phyloP scores from a whole-genome alignment of 2,797 vertebrate genomes.

The Tapirus indicus region DNA sequence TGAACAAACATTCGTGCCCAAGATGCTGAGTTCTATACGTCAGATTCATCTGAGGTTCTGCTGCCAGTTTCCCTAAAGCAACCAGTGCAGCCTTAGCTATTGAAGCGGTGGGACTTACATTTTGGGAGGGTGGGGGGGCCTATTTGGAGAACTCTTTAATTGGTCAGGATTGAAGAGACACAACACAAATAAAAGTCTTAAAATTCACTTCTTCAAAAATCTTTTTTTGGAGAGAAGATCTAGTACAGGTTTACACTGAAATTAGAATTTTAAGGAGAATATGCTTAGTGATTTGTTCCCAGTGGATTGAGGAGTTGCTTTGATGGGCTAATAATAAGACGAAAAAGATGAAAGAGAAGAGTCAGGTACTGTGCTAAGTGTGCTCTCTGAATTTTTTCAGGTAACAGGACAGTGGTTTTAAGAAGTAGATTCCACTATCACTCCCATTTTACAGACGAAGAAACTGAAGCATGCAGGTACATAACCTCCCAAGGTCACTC shows the following conservation, averaged over 20 bases:
- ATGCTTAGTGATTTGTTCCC: neutral
- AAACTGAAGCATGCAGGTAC: neutral
- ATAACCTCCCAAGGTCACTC: neutral
- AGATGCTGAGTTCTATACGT: conserved; percentile 42
- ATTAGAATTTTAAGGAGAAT: conserved; percentile 1
- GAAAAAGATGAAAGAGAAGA: neutral
- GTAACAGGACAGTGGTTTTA: neutral
- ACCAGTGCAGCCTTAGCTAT: conserved; percentile 38
- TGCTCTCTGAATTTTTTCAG: neutral
- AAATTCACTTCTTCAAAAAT: neutral
- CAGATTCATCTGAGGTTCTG: conserved; percentile 51
- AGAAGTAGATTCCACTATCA: neutral
- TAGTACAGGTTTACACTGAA: neutral
- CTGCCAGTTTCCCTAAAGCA: conserved; percentile 55
- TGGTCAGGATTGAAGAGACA: neutral
- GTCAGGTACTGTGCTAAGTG: neutral
- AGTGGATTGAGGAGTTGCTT: neutral
- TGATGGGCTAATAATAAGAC: neutral
- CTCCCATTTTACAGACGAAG: neutral
- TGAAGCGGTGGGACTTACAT: neutral
- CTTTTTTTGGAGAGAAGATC: neutral
- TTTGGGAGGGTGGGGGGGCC: neutral
- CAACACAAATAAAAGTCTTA: conserved; percentile 7
- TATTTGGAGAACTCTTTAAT: conserved; percentile 34
- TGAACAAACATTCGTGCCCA: conserved; percentile 72